Evolutionary conservation across 2,888 invertebrate genomes (phyloP).

Genomic region (Serrognathus titanus): DNA sequence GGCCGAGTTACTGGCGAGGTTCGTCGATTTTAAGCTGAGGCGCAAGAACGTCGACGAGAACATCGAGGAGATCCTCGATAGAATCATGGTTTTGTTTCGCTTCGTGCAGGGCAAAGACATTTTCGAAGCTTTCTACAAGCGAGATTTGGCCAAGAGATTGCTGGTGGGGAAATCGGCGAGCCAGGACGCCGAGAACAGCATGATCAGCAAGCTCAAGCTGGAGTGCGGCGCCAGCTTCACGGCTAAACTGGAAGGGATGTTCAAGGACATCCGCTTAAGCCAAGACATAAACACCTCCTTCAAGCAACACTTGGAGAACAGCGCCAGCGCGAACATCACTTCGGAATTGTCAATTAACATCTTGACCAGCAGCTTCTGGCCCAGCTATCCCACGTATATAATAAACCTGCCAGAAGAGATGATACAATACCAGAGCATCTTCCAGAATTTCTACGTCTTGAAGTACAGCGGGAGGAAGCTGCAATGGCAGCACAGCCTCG

Average conservation of each 20-base stretch:
- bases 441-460: slow-evolving; percentile 90
- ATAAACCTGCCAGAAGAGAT: slow-evolving; percentile 85
- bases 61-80: slow-evolving; percentile 86
- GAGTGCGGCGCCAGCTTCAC: slow-evolving; percentile 99
- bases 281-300: slow-evolving; percentile 92
- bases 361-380: slow-evolving; percentile 98
- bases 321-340: slow-evolving; percentile 33
- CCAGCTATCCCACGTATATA: slow-evolving; percentile 86
- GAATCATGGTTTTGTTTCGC: slow-evolving; percentile 96
- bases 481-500: slow-evolving; percentile 96
- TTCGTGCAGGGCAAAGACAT: slow-evolving; percentile 99
- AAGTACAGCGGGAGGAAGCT: slow-evolving; percentile 96
- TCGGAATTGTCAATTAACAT: slow-evolving; percentile 91
- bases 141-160: slow-evolving; percentile 92
- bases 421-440: slow-evolving; percentile 86
- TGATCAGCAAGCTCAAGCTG: slow-evolving; percentile 95
- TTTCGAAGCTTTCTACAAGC: slow-evolving; percentile 98
- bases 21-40: slow-evolving; percentile 90
- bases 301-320: slow-evolving; percentile 63
- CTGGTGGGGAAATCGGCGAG: slow-evolving; percentile 95
- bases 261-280: slow-evolving; percentile 97
- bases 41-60: slow-evolving; percentile 96
- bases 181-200: slow-evolving; percentile 97
- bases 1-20: slow-evolving; percentile 96
- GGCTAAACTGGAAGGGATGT: slow-evolving; percentile 98